Conservation (phyloP, 2,888 invertebrate species). For the Phortica okadai region DNA sequence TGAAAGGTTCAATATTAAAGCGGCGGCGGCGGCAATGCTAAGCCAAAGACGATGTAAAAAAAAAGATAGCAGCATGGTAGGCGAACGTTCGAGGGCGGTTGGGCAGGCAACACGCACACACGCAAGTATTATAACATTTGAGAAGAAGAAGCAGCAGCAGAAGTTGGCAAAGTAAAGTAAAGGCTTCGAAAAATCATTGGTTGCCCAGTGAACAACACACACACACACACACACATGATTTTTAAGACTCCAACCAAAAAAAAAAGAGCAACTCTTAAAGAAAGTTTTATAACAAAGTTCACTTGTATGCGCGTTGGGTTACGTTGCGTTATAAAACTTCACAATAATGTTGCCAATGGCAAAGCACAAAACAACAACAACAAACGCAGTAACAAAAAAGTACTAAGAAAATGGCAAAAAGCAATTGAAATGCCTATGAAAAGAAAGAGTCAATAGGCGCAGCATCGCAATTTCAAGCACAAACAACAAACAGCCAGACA, state of each 20-base stretch:
- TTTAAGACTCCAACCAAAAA: too few species aligned
- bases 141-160: not conserved
- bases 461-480: not conserved
- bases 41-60: too few species aligned
- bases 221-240: too few species aligned
- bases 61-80: too few species aligned
- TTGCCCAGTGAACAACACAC: slow-evolving; percentile 10
- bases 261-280: too few species aligned
- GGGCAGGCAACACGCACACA: slow-evolving; percentile 39
- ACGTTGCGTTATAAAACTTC: not conserved
- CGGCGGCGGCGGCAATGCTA: slow-evolving; percentile 33
- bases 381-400: slow-evolving; percentile 5
- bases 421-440: slow-evolving; percentile 11
- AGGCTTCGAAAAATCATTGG: too few species aligned
- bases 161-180: not conserved
- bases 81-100: slow-evolving; percentile 46
- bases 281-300: too few species aligned
- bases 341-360: slow-evolving; percentile 29
- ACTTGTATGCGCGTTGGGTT: too few species aligned
- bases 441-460: slow-evolving; percentile 28
- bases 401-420: slow-evolving; percentile 15
- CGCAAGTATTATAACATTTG: not conserved
- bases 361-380: slow-evolving; percentile 1
- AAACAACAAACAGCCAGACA: too few species aligned
- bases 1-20: slow-evolving; percentile 39